Conservation (phyloP, 2,113 vertebrate genomes). For the Opisthocomus hoazin region DNA sequence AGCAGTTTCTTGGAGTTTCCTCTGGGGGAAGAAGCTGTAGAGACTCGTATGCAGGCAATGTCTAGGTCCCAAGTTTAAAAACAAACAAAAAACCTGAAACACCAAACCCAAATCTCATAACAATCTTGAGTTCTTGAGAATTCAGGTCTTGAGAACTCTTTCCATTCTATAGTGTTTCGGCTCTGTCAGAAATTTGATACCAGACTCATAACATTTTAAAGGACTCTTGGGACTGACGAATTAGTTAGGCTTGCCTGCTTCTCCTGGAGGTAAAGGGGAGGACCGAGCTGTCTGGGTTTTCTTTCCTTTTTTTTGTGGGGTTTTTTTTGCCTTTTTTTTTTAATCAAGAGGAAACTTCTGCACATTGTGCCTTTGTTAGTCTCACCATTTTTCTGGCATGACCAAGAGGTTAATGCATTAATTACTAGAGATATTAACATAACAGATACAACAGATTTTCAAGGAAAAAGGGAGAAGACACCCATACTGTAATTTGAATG, state of each 20-base stretch:
- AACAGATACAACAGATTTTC: neutral
- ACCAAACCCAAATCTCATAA: neutral
- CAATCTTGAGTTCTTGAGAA: neutral
- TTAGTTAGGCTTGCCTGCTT: neutral
- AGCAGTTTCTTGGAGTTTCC: neutral
- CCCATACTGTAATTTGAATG: neutral
- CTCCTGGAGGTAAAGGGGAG: neutral
- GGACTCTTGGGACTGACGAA: neutral
- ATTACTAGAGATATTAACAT: neutral
- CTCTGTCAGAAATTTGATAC: neutral
- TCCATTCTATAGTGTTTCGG: neutral
- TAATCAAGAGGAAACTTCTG: neutral
- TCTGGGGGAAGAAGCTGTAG: neutral
- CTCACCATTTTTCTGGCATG: neutral
- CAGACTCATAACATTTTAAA: neutral
- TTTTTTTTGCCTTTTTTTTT: neutral
- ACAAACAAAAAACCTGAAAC: neutral
- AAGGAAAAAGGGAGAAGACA: neutral
- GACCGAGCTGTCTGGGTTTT: neutral
- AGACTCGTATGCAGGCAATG: neutral
- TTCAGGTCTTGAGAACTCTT: neutral
- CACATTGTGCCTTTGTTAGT: neutral
- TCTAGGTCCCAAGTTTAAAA: neutral
- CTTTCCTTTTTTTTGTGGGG: neutral
- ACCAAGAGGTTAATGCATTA: neutral